These are phyloP conservation scores for Drosophila santomea DNA, from an alignment of 1,140 invertebrate genomes.

Conservation along the genomic window DNA sequence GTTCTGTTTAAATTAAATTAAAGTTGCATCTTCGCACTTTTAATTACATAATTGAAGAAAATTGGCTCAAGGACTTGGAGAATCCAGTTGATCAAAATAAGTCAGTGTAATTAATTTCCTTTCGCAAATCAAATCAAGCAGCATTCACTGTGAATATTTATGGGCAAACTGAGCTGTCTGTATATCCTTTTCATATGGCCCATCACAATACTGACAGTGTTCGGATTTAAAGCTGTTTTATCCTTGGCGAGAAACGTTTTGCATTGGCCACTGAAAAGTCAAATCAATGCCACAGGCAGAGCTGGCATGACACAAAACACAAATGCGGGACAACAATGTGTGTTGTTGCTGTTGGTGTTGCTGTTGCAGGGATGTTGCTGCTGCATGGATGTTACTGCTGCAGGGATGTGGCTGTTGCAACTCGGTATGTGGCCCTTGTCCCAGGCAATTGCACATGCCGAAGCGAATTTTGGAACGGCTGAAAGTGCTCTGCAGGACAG, in stretches of 20 bases:
- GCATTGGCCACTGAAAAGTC: conserved; percentile 69
- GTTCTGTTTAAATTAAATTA: background rate
- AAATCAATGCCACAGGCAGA: conserved; percentile 66
- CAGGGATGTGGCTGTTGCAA: conserved; percentile 4
- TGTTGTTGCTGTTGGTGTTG: conserved; percentile 8
- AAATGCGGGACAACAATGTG: conserved; percentile 61
- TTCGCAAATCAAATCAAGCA: conserved; percentile 21
- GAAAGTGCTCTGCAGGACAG: conserved; percentile 20
- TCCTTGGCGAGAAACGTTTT: conserved; percentile 27
- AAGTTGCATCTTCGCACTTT: background rate
- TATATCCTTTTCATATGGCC: conserved; percentile 18
- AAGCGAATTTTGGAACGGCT: conserved; percentile 27
- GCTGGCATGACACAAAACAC: conserved; percentile 27
- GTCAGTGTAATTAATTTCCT: conserved; percentile 28
- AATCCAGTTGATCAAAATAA: conserved; percentile 8
- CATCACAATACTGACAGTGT: conserved; percentile 21
- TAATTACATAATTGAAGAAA: background rate
- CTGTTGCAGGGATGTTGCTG: conserved; percentile 1
- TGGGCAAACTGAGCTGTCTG: conserved; percentile 4
- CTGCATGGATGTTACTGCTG: background rate
- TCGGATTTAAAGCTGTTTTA: conserved; percentile 28
- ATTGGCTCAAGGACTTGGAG: conserved; percentile 1
- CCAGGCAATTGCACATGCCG: conserved; percentile 46
- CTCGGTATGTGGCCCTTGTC: conserved; percentile 1
- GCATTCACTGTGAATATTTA: conserved; percentile 7